These are phyloP conservation scores for Cyprinella venusta DNA, from an alignment of 2,797 vertebrate genomes.

Conservation along the genomic window DNA sequence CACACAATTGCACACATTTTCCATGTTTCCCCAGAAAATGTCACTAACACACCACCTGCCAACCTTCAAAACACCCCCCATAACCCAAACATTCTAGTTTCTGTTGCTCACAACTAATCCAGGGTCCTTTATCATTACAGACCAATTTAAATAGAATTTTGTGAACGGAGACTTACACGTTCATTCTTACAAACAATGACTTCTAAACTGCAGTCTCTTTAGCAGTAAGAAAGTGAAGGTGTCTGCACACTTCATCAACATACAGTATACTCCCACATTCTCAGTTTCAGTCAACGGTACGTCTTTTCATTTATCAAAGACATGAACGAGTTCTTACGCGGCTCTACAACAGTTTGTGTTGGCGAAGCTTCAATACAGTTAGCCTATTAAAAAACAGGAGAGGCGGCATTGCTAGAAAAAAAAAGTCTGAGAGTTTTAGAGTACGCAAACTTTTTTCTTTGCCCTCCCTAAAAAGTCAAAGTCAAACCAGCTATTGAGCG, in stretches of 20 bases:
- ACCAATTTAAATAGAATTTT: background rate
- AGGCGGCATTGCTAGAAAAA: conserved; percentile 43
- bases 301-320: conserved; percentile 45
- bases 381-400: conserved; percentile 38
- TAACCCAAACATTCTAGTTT: conserved; percentile 18
- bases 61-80: background rate
- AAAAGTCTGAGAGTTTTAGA: conserved; percentile 38
- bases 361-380: conserved; percentile 45
- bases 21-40: background rate
- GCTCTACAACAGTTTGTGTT: conserved; percentile 56
- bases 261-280: conserved; percentile 12
- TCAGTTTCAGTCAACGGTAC: conserved; percentile 16
- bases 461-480: conserved; percentile 53
- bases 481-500: conserved; percentile 58
- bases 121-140: conserved; percentile 1
- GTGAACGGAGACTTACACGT: background rate
- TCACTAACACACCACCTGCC: background rate
- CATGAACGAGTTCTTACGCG: background rate
- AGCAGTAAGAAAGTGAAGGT: background rate
- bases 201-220: background rate
- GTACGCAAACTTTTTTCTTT: conserved; percentile 57
- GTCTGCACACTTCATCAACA: conserved; percentile 18
- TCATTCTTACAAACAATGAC: background rate
- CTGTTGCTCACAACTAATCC: background rate
- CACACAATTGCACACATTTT: background rate